These are phyloP conservation scores for Vollenhovia emeryi DNA, from an alignment of 1,140 invertebrate genomes.

Conservation along the genomic window DNA sequence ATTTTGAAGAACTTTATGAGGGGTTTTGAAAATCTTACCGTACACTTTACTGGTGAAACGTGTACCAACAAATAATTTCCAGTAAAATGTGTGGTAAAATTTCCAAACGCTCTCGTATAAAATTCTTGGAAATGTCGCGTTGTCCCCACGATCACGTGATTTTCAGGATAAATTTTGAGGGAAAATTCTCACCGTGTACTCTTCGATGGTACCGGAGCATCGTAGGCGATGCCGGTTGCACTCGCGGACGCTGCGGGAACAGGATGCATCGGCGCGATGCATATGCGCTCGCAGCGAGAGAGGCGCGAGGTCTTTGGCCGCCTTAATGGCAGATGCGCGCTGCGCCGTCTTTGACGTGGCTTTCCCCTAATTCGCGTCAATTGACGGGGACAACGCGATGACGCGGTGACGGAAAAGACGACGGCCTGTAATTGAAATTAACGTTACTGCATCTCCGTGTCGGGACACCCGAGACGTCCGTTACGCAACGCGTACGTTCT, in stretches of 20 bases:
- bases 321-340: slow-evolving; percentile 69
- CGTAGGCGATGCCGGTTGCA: not conserved
- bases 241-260: not conserved
- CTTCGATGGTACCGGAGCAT: not conserved
- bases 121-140: too few relatives aligned
- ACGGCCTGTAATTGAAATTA: slow-evolving; percentile 66
- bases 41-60: too few relatives aligned
- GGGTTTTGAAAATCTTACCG: too few relatives aligned
- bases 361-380: slow-evolving; percentile 75
- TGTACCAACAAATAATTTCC: too few relatives aligned
- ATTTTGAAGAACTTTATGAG: too few relatives aligned
- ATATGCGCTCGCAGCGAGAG: slow-evolving; percentile 33
- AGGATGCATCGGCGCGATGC: slow-evolving; percentile 30
- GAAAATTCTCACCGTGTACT: too few relatives aligned
- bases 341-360: slow-evolving; percentile 57
- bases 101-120: too few relatives aligned
- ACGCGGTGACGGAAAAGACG: slow-evolving; percentile 26
- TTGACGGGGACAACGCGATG: slow-evolving; percentile 46
- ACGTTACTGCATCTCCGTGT: slow-evolving; percentile 26
- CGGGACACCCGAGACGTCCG: slow-evolving; percentile 46
- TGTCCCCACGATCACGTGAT: too few relatives aligned
- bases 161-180: too few relatives aligned
- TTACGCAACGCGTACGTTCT: slow-evolving; percentile 51
- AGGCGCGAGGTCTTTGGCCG: slow-evolving; percentile 68
- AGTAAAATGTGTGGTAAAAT: too few relatives aligned